A percentile compares a stretch with the other conserved stretches of the same genome.
phyloP scores from a whole-genome alignment of 2,888 invertebrate genomes.

The Netelia inedita region DNA sequence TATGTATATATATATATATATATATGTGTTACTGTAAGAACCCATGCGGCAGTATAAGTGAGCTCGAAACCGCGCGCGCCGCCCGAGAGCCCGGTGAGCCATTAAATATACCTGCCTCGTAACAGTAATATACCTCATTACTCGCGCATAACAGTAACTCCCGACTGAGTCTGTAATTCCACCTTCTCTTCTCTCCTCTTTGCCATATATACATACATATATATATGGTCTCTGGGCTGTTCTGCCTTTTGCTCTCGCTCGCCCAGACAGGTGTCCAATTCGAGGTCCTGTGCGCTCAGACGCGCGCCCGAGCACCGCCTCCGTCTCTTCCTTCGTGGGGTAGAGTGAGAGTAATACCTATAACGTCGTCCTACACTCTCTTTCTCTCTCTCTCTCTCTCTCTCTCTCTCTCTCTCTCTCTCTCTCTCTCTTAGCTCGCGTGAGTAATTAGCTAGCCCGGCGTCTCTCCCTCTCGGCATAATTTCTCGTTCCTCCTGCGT shows the following conservation, averaged over 20 bases:
- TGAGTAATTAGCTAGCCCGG: conserved; percentile 65
- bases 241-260: conserved; percentile 61
- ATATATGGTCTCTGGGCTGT: conserved; percentile 39
- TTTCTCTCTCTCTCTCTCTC: conserved; percentile 12
- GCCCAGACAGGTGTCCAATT: conserved; percentile 75
- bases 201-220: conserved; percentile 30
- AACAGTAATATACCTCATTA: conserved; percentile 81
- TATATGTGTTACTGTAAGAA: conserved; percentile 24
- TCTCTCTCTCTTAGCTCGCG: conserved; percentile 40
- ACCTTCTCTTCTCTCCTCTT: conserved; percentile 67
- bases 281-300: conserved; percentile 65
- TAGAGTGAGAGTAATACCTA: conserved; percentile 47
- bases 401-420: conserved; percentile 8
- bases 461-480: conserved; percentile 61
- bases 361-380: conserved; percentile 48
- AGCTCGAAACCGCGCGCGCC: conserved; percentile 61
- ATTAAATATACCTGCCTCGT: conserved; percentile 79
- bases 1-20: conserved; percentile 7
- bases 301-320: conserved; percentile 33
- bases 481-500: conserved; percentile 56
- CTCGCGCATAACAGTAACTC: conserved; percentile 79
- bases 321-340: conserved; percentile 39
- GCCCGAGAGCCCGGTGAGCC: conserved; percentile 72
- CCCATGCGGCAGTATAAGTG: conserved; percentile 61
- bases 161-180: conserved; percentile 76